phyloP scores from a whole-genome alignment of 1,140 invertebrate species.

The Conus betulinus region DNA sequence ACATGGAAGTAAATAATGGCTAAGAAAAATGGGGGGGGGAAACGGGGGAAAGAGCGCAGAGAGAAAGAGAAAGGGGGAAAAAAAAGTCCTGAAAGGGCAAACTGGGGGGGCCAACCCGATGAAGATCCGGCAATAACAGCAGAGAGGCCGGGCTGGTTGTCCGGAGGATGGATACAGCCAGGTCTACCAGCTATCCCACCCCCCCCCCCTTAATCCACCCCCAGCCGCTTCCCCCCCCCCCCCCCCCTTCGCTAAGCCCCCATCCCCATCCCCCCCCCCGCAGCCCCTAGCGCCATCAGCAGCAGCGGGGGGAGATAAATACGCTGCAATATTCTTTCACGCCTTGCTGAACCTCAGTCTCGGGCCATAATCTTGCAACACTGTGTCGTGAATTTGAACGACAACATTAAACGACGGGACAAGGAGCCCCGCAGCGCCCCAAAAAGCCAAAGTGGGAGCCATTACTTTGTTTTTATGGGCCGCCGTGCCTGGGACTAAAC shows the following conservation, averaged over 20 bases:
- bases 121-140: background rate
- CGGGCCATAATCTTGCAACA: conserved; percentile 32
- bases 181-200: no score
- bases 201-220: no score
- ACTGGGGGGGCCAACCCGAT: background rate
- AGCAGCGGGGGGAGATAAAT: conserved; percentile 37
- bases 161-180: no score
- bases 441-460: conserved; percentile 35
- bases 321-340: conserved; percentile 38
- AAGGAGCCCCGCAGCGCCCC: conserved; percentile 34
- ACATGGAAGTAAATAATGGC: no score
- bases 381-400: conserved; percentile 37
- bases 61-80: background rate
- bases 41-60: no score
- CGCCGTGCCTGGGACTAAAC: conserved; percentile 31
- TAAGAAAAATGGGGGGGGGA: no score
- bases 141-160: no score
- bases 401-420: conserved; percentile 38
- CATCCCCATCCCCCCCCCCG: background rate
- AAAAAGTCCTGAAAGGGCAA: background rate
- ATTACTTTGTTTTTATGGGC: conserved; percentile 41
- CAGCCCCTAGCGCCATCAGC: background rate
- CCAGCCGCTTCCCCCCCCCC: no score
- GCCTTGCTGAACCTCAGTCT: conserved; percentile 20
- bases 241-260: no score